Conservation (phyloP, 2,113 vertebrate species). For the Heliornis fulica region DNA sequence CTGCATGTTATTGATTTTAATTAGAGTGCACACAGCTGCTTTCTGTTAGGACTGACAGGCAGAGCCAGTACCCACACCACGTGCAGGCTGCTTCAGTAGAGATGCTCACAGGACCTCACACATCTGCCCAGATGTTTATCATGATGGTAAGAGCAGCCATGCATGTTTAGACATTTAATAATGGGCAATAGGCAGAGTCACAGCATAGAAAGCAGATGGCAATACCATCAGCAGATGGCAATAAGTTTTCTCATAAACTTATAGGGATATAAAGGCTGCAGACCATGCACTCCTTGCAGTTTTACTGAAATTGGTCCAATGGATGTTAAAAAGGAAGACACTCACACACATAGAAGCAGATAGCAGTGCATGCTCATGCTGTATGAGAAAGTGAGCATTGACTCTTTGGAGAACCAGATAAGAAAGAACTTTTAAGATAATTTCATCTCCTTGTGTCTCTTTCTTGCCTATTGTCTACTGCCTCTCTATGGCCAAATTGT, state of each 20-base stretch:
- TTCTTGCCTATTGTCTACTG: neutral
- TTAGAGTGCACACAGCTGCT: neutral
- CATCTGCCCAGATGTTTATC: neutral
- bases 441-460: neutral
- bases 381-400: neutral
- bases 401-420: neutral
- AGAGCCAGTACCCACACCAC: neutral
- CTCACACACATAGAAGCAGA: fast-evolving
- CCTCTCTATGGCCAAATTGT: neutral
- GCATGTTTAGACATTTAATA: neutral
- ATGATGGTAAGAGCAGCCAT: neutral
- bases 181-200: fast-evolving
- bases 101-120: neutral
- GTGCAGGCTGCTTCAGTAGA: neutral
- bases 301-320: neutral
- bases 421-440: neutral
- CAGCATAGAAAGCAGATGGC: neutral
- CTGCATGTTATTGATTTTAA: neutral
- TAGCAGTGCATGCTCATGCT: neutral
- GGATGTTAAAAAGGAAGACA: neutral
- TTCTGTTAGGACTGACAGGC: neutral
- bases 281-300: neutral
- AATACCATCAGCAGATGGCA: fast-evolving
- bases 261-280: neutral
- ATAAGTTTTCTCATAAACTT: neutral